A percentile compares a stretch with the other conserved stretches of the same genome.
Evolutionary conservation across 2,113 vertebrate species (phyloP).

Genomic region (Marmota monax): DNA sequence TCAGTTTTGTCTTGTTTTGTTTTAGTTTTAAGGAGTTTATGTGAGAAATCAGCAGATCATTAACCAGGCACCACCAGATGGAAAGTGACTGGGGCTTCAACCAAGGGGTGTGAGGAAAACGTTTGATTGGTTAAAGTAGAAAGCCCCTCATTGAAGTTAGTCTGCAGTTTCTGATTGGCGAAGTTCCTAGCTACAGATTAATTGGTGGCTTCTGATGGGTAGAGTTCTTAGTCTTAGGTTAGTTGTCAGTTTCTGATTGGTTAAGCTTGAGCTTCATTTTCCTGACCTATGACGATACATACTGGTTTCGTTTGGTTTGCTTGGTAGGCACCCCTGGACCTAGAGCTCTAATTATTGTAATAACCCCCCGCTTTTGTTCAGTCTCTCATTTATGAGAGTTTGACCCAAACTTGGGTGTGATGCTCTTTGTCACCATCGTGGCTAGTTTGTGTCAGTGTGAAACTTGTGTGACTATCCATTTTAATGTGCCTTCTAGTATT

Average conservation of each 20-base stretch:
- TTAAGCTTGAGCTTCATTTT: not conserved
- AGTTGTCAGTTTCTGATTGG: not conserved
- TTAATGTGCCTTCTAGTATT: not conserved
- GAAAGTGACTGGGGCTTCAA: not conserved
- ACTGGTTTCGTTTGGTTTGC: not conserved
- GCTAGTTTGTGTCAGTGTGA: not conserved
- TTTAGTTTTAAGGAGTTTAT: not conserved
- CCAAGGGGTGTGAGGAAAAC: not conserved
- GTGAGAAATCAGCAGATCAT: not conserved
- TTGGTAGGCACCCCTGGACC: not conserved
- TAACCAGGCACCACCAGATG: not conserved
- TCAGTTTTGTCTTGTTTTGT: not conserved
- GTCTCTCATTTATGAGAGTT: not conserved
- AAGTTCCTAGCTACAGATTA: not conserved
- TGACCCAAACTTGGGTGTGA: not conserved
- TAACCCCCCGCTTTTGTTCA: no score
- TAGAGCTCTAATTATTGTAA: no score
- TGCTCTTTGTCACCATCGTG: not conserved
- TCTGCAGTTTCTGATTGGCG: not conserved
- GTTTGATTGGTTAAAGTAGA: not conserved
- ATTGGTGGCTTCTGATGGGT: not conserved
- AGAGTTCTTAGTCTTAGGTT: not conserved
- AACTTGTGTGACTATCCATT: not conserved
- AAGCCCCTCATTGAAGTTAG: not conserved
- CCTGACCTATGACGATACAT: not conserved